A percentile compares a stretch with the other conserved stretches of the same genome.
Evolutionary conservation across 2,888 invertebrate genomes (phyloP).

Genomic region (Pyralis farinalis): DNA sequence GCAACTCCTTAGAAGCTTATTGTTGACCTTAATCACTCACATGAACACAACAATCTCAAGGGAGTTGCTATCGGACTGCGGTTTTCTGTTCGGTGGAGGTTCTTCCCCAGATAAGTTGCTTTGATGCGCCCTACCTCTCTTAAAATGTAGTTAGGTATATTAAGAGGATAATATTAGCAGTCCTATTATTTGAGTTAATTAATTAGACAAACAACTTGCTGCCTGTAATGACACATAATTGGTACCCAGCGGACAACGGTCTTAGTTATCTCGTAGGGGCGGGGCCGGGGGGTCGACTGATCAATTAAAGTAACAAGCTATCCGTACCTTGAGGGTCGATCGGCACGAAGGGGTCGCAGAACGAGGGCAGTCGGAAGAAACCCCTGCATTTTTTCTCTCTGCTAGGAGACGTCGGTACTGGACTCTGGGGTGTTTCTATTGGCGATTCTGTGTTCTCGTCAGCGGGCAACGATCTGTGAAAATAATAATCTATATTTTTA

Average conservation of each 20-base stretch:
- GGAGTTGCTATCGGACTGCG: no score
- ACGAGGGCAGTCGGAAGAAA: slow-evolving; percentile 31
- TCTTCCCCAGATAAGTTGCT: no score
- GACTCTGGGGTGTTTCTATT: slow-evolving; percentile 59
- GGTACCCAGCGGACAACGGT: slow-evolving; percentile 36
- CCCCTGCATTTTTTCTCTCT: slow-evolving; percentile 40
- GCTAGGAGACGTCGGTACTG: slow-evolving; percentile 53
- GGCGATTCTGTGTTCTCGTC: slow-evolving; percentile 27
- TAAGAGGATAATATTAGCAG: no score
- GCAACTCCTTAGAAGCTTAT: no score
- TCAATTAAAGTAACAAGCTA: neutral
- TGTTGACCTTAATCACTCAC: no score
- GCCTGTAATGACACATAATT: slow-evolving; percentile 19
- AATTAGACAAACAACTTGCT: no score
- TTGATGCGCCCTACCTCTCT: no score
- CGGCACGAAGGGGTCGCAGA: slow-evolving; percentile 56
- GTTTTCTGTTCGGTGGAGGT: no score
- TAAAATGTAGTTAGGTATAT: no score
- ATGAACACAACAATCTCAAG: no score
- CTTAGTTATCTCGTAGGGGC: neutral
- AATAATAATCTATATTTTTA: no score
- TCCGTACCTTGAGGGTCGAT: slow-evolving; percentile 82
- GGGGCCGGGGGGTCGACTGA: neutral
- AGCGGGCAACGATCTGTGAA: slow-evolving; percentile 24
- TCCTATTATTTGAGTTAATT: no score